A percentile compares a stretch with the other conserved stretches of the same genome.
Evolutionary conservation across 2,888 invertebrate species (phyloP).

Genomic region (Drosophila multiciliata): DNA sequence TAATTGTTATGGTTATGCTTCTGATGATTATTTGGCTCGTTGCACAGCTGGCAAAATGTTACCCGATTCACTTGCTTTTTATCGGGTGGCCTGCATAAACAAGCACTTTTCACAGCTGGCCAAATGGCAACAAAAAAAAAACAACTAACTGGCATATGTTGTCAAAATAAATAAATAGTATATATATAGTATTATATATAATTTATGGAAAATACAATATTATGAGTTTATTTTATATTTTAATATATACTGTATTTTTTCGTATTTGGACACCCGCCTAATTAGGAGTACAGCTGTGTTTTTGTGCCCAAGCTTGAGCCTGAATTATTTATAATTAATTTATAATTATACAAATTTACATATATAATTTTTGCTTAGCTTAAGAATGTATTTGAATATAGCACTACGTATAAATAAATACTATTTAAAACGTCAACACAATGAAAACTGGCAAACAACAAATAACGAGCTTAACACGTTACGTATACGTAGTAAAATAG

Average conservation of each 20-base stretch:
- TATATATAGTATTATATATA: too few species aligned
- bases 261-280: background rate
- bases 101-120: slow-evolving; percentile 27
- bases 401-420: slow-evolving; percentile 43
- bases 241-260: too few species aligned
- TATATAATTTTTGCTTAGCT: slow-evolving; percentile 11
- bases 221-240: too few species aligned
- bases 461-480: slow-evolving; percentile 74
- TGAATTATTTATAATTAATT: background rate
- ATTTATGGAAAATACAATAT: background rate
- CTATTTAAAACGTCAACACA: slow-evolving; percentile 62
- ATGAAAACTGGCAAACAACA: slow-evolving; percentile 71
- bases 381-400: slow-evolving; percentile 4
- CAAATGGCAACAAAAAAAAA: slow-evolving; percentile 19
- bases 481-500: slow-evolving; percentile 61
- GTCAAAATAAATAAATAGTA: background rate
- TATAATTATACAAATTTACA: slow-evolving; percentile 30
- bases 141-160: slow-evolving; percentile 2
- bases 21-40: slow-evolving; percentile 82
- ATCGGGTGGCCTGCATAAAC: slow-evolving; percentile 50
- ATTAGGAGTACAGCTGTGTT: background rate
- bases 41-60: slow-evolving; percentile 74
- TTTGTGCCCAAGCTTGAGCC: background rate
- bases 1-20: slow-evolving; percentile 83
- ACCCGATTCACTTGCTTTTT: slow-evolving; percentile 43